A percentile compares a stretch with the other conserved stretches of the same genome.
phyloP scores from a whole-genome alignment of 2,113 vertebrate genomes.

The Prionailurus bengalensis region DNA sequence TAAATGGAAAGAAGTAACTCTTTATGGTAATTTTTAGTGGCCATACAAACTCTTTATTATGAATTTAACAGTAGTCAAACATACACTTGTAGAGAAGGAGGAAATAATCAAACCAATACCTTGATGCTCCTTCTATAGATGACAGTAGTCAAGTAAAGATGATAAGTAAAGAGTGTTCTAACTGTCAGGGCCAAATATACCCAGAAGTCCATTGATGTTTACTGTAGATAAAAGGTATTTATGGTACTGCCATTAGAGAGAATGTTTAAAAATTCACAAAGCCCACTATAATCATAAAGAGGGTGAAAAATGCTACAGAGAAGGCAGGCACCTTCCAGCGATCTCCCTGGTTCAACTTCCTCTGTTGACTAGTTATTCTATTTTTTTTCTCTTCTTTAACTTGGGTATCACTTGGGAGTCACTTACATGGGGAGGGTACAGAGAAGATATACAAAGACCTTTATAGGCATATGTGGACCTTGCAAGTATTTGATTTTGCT shows the following conservation, averaged over 20 bases:
- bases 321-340: accelerated
- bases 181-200: neutral
- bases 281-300: neutral
- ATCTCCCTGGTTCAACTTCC: neutral
- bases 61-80: neutral
- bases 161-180: neutral
- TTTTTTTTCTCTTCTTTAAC: neutral
- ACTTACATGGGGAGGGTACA: neutral
- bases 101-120: neutral
- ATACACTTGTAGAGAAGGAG: neutral
- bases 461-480: neutral
- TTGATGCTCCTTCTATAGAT: neutral
- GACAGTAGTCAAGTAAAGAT: neutral
- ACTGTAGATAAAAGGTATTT: neutral
- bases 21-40: neutral
- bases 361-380: no score
- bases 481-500: conserved; percentile 18
- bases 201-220: neutral
- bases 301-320: neutral
- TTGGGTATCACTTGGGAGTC: neutral
- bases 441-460: neutral
- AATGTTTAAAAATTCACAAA: neutral
- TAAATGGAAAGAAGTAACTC: neutral
- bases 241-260: neutral
- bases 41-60: neutral